phyloP scores from a whole-genome alignment of 2,888 invertebrate genomes.

The Calameuta pallipes region DNA sequence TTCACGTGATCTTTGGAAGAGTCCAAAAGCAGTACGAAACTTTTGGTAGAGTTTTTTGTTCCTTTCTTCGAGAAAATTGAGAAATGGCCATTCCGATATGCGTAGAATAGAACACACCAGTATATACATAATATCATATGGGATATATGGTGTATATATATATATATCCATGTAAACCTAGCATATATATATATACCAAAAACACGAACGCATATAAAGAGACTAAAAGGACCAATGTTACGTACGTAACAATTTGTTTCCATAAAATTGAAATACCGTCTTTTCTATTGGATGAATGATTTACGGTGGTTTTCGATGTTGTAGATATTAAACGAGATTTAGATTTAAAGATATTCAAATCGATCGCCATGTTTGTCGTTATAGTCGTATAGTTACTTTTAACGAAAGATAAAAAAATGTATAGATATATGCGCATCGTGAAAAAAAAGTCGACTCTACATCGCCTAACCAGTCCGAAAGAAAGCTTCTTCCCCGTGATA shows the following conservation, averaged over 20 bases:
- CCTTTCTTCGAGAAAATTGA: neutral
- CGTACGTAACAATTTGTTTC: neutral
- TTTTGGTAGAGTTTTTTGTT: neutral
- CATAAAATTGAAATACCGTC: neutral
- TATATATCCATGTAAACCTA: too few relatives aligned
- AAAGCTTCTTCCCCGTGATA: neutral
- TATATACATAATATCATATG: too few relatives aligned
- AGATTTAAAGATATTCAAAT: neutral
- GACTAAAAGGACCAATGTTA: conserved; percentile 5
- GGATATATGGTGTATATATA: too few relatives aligned
- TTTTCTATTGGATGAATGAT: neutral
- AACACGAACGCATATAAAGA: neutral
- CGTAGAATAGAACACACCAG: neutral
- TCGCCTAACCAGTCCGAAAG: neutral
- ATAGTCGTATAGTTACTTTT: neutral
- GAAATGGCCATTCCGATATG: neutral
- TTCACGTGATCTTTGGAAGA: neutral
- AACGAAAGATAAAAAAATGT: neutral
- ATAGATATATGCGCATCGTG: neutral
- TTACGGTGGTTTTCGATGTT: neutral
- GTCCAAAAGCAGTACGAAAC: neutral
- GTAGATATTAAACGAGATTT: neutral
- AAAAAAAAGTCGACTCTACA: neutral
- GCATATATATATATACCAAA: too few relatives aligned
- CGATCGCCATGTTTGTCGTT: neutral